Evolutionary conservation across 2,113 vertebrate species (phyloP), one percentile per base, ranked within the genome.

Genomic region (Phoenicopterus ruber): DNA sequence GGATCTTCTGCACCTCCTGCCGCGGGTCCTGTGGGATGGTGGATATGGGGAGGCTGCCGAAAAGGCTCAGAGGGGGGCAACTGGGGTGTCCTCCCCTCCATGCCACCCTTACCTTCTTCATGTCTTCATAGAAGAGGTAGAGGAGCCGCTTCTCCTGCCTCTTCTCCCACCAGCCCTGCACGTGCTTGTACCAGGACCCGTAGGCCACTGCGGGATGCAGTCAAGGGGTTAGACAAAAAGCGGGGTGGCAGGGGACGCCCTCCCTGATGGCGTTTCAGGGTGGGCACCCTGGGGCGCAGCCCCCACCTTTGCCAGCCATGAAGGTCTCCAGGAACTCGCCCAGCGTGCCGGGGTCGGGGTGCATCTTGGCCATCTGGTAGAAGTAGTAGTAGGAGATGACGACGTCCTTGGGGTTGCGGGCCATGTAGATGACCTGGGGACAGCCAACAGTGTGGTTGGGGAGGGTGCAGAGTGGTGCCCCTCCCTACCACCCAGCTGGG

Each of bases 121-220:
- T 81, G 74, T 99, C 98, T 94, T 99, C 99, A 69, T 98, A 99
- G 97, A 98, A 99, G 69, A 99, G 96, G 71, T 98, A 99, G 54
- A 98, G 98, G 63, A 99, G 81, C 7, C 92, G 97, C 88, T 98
- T 96, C 24, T 97, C 96, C 83, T 98, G 86, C 82, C 85, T 98
- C 93, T 98, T 99, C 86, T 98, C 96, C 98, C 98, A 99, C 98
- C 98, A 99, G 67, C 91, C 97, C 2, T 67, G 97, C 73, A 99
- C 98, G 0, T 99, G 98, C 13, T 99, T 96, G 14, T 98, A 98
- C 98, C 98, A 99, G 82, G 98, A 97, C 61, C 98, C 98, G 3
- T 97, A 99, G 66, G 95, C 61, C 82, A 96, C 98, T 99, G 62
- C 4, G 6, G 73, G 17, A 90, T 69, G 40, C 1, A 1, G 49